Evolutionary conservation across 2,888 invertebrate genomes (phyloP), one percentile per base, ranked within the genome.

Genomic region (Cordylochernes scorpioides): DNA sequence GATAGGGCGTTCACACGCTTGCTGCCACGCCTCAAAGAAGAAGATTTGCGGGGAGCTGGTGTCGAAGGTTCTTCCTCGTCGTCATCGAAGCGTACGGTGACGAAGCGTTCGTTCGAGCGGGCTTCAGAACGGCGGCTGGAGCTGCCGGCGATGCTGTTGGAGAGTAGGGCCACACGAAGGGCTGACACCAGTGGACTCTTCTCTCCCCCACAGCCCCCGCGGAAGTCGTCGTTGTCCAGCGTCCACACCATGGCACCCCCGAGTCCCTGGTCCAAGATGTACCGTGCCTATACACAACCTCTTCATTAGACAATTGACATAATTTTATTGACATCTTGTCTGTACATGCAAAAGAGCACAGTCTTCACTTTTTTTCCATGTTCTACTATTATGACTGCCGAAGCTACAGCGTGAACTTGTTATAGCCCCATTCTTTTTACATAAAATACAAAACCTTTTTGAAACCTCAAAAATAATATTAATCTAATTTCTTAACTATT

Each of bases 171-270:
- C 6, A 35, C 33, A 5, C 41, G 29, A 14, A 43, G 12, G 1
- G 82, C 77, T 50, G 82, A 82, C 40, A 84, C 80, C 27, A 86
- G 58, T 0, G 84, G 84, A 56, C 80, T 84, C 0, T 78, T 71
- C 48, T 71, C 69, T 15, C 65, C 71, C 40, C 72, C 72, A 48
- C 84, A 84, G 18, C 63, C 65, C n/a, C 84, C 84, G 26, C 82
- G 65, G 60, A 84, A 86, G 49, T 86, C 84, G 40, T 86, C 84
- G 50, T 80, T 84, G 55, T 84, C 84, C 42, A 86, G 72, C 1
- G 82, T 74, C 77, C 77, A 78, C 54, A 75, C 75, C 77, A 77
- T 77, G 28, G 77, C 75, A 15, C 84, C 84, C 43, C 84, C 84
- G 15, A 84, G 61, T 29, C 68, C 66, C 40, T 73, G 70, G 35